A percentile compares a stretch with the other conserved stretches of the same genome.
These are phyloP conservation scores for Amniataba percoides DNA, from an alignment of 2,797 vertebrate genomes.

Conservation along the genomic window DNA sequence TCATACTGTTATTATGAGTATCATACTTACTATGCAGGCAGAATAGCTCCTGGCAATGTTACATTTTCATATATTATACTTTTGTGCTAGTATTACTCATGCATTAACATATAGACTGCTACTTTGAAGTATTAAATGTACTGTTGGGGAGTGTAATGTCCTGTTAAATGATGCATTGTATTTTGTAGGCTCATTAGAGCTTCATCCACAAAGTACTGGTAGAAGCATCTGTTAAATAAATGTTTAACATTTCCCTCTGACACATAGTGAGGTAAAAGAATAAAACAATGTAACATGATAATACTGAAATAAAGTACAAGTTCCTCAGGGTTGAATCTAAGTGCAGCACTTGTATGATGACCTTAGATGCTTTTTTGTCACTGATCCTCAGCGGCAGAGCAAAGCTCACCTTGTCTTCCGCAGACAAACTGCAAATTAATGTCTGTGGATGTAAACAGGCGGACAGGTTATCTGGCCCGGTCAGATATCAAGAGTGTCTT, in stretches of 20 bases:
- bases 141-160: background rate
- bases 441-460: slow-evolving; percentile 54
- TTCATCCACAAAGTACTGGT: background rate
- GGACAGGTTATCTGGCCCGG: slow-evolving; percentile 58
- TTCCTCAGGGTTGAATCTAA: background rate
- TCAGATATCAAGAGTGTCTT: slow-evolving; percentile 68
- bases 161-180: background rate
- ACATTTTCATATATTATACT: background rate
- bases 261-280: background rate
- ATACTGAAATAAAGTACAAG: background rate
- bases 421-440: slow-evolving; percentile 39
- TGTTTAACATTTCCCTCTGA: background rate
- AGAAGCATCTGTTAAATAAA: background rate
- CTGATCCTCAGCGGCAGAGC: slow-evolving; percentile 26
- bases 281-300: background rate
- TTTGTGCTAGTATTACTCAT: slow-evolving; percentile 9
- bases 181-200: background rate
- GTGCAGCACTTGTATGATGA: slow-evolving; percentile 12
- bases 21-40: background rate
- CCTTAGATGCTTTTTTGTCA: slow-evolving; percentile 14
- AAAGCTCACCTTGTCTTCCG: slow-evolving; percentile 35
- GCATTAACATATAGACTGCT: background rate
- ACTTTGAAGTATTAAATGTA: background rate
- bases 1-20: background rate
- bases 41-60: slow-evolving; percentile 1